Percentiles rank a stretch among this genome's conserved stretches.
Conservation (phyloP, 2,797 vertebrate species). For the Rhincodon typus region DNA sequence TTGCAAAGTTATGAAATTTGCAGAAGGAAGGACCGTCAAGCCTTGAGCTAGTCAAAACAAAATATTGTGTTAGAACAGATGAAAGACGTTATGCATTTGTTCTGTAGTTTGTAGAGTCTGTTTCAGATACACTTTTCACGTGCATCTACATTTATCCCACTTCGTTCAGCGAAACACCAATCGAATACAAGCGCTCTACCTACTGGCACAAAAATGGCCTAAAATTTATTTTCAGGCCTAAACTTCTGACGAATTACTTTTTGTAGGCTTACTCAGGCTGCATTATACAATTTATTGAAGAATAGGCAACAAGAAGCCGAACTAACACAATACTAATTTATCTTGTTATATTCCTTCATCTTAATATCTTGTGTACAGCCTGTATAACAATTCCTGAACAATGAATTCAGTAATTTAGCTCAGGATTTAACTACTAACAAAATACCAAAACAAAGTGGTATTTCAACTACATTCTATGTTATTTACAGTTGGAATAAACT, state of each 20-base stretch:
- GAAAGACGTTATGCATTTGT: conserved; percentile 36
- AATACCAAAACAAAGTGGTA: conserved; percentile 14
- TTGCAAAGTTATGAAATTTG: conserved; percentile 28
- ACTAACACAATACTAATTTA: neutral
- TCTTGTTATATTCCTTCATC: neutral
- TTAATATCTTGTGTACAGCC: neutral
- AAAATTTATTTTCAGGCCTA: conserved; percentile 22
- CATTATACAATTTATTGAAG: conserved; percentile 21
- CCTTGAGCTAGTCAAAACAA: conserved; percentile 37
- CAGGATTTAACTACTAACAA: conserved; percentile 20
- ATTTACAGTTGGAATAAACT: neutral
- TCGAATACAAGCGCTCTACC: conserved; percentile 20
- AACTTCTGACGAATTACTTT: conserved; percentile 14
- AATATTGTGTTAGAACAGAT: conserved; percentile 37
- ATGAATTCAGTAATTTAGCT: neutral
- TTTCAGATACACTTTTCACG: conserved; percentile 13
- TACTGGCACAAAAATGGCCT: neutral
- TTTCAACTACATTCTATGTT: conserved; percentile 6
- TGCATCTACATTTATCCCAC: conserved; percentile 24
- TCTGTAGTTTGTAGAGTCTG: conserved; percentile 32
- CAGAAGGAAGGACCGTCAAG: conserved; percentile 34
- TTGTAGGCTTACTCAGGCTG: conserved; percentile 22
- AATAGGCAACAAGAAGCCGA: conserved; percentile 1
- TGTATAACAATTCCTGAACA: conserved; percentile 12
- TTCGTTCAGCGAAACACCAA: conserved; percentile 26